Evolutionary conservation across 2,113 vertebrate genomes (phyloP).

Genomic region (Colossoma macropomum): DNA sequence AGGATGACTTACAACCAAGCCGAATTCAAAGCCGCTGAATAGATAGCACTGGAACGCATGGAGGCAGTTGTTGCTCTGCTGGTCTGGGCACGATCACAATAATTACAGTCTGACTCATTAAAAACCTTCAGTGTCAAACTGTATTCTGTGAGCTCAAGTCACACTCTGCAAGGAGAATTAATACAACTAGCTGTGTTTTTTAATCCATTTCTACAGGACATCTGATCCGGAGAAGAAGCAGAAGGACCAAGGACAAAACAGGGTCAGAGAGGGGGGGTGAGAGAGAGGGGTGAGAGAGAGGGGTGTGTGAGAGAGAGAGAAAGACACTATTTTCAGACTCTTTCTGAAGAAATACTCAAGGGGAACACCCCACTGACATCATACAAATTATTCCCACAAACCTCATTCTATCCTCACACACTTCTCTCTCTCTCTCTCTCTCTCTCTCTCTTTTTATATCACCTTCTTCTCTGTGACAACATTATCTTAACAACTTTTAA

Average conservation of each 20-base stretch:
- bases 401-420: not conserved
- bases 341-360: conserved; percentile 10
- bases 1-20: not conserved
- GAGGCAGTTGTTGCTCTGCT: not conserved
- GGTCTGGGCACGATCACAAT: not conserved
- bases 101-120: not conserved
- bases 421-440: no score
- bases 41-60: conserved; percentile 16
- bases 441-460: no score
- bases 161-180: not conserved
- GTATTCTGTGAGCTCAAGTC: not conserved
- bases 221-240: not conserved
- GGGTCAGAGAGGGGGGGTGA: not conserved
- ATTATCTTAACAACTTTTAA: not conserved
- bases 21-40: not conserved
- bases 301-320: not conserved
- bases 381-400: conserved; percentile 5
- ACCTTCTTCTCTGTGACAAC: not conserved
- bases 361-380: conserved; percentile 33
- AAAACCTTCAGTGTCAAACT: not conserved
- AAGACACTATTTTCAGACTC: conserved; percentile 1
- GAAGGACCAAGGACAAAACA: not conserved
- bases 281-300: conserved; percentile 3
- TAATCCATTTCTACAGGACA: no score
- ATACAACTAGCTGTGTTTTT: no score